Conservation (phyloP, 2,113 vertebrate species). For the Lonchura striata region DNA sequence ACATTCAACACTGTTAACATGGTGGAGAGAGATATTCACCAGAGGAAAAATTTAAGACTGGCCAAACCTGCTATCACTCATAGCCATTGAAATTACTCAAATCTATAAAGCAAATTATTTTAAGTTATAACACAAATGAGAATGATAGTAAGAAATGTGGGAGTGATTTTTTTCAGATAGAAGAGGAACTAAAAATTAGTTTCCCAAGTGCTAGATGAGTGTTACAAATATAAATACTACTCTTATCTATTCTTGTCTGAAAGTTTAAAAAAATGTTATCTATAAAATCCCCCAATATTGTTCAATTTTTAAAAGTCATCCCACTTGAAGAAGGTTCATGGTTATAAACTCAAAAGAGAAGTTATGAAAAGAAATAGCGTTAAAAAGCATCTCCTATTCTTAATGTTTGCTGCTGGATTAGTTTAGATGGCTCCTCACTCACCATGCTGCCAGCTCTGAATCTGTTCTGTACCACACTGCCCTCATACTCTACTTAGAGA, state of each 20-base stretch:
- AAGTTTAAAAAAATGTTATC: not conserved
- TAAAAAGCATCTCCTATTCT: not conserved
- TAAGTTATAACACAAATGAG: not conserved
- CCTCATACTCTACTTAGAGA: not conserved
- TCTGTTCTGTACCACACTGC: not conserved
- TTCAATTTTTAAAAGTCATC: not conserved
- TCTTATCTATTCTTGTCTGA: not conserved
- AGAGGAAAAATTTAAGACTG: not conserved
- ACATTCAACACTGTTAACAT: not conserved
- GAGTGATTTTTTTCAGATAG: not conserved
- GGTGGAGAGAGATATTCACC: not conserved
- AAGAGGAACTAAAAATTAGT: not conserved
- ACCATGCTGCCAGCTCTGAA: not conserved
- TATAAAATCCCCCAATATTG: not conserved
- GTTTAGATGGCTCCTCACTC: not conserved
- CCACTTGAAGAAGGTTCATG: not conserved
- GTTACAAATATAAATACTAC: not conserved
- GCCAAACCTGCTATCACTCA: not conserved
- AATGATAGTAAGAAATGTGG: not conserved
- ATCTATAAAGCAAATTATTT: not conserved
- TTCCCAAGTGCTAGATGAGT: not conserved
- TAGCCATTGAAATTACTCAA: not conserved
- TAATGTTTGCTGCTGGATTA: not conserved
- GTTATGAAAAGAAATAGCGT: not conserved
- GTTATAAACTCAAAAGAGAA: not conserved